phyloP scores from a whole-genome alignment of 2,113 vertebrate genomes.

The Mystacornis crossleyi region DNA sequence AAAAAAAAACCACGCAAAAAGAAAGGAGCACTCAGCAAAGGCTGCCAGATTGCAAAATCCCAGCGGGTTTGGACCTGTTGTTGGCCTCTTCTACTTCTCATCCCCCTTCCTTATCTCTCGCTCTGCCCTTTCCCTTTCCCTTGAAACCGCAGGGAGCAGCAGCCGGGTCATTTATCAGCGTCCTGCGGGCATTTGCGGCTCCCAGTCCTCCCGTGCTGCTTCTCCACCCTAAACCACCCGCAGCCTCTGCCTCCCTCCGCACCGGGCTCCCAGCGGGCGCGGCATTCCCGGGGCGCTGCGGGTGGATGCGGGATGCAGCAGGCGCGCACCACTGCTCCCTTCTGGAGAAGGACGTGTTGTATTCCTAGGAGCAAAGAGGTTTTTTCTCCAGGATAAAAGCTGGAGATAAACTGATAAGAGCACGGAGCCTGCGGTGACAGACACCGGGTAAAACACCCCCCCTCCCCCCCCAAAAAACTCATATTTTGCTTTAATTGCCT shows the following conservation, averaged over 20 bases:
- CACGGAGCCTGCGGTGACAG: background rate
- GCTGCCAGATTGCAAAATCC: background rate
- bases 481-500: background rate
- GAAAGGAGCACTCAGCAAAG: background rate
- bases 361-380: background rate
- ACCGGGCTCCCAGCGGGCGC: accelerated
- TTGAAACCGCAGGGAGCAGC: constrained; percentile 9
- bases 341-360: constrained; percentile 13
- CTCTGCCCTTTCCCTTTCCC: constrained; percentile 34
- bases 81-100: background rate
- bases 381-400: background rate
- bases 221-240: background rate
- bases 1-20: background rate
- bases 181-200: background rate
- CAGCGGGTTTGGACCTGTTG: background rate
- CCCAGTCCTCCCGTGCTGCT: background rate
- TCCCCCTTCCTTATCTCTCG: constrained; percentile 39
- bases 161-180: background rate
- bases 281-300: background rate
- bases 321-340: constrained; percentile 51
- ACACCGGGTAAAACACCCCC: background rate
- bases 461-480: accelerated
- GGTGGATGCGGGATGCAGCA: background rate
- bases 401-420: background rate
- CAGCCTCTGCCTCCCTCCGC: accelerated